Conservation (phyloP, 2,113 vertebrate genomes). For the Triplophysa rosa region DNA sequence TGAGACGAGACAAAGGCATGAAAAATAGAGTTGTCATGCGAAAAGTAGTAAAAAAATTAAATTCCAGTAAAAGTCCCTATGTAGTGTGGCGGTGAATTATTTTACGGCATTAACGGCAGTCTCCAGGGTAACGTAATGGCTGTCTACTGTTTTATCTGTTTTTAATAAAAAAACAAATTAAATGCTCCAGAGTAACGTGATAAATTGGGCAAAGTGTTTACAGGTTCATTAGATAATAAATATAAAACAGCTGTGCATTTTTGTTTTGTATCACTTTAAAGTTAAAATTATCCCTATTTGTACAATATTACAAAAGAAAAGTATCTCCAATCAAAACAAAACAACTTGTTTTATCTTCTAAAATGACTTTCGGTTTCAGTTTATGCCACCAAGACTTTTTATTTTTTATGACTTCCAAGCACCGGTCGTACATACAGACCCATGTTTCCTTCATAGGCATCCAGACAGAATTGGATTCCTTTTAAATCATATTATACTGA, state of each 20-base stretch:
- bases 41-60: conserved; percentile 41
- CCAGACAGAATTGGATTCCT: no score
- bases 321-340: no score
- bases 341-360: no score
- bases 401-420: no score
- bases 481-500: conserved; percentile 4
- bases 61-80: conserved; percentile 36
- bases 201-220: conserved; percentile 9
- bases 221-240: not conserved
- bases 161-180: conserved; percentile 32
- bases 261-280: not conserved
- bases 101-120: conserved; percentile 41
- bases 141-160: conserved; percentile 19
- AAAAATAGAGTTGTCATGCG: conserved; percentile 48
- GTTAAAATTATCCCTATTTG: no score
- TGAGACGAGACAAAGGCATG: conserved; percentile 30
- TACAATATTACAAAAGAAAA: no score
- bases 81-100: conserved; percentile 31
- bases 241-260: not conserved
- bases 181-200: not conserved
- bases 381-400: no score
- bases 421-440: no score
- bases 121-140: conserved; percentile 28
- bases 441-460: no score
- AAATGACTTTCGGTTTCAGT: no score